Base-by-base conservation (phyloP, 2,888 invertebrate species). In the Platycheirus rosarum region DNA sequence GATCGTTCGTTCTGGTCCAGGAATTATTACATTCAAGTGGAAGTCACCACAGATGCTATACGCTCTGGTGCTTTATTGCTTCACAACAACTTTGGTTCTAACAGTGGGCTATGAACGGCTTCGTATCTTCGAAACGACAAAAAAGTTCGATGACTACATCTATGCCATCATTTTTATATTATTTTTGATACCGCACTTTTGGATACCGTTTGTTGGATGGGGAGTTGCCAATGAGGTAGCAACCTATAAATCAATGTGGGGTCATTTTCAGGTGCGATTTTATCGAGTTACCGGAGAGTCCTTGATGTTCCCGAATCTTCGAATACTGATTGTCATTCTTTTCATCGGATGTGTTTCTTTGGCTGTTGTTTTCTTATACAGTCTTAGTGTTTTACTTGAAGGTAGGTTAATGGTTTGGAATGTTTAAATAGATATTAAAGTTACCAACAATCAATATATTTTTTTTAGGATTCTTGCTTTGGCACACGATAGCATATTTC, bases 181-280 rank as follows among this genome's bases (percentile, higher is more conserved):
- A 16, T 94, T 93, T 86, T 90, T 94, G 44, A 91, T 93, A 3
- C 94, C 94, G 0, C 94, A 94, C 86, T 94, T 94, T 88, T 93
- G 93, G 93, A 93, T 94, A 48, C 86, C 94, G 0, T 94, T 93
- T 86, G 93, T 93, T 16, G 94, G 94, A 0, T 94, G 94, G 94
- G 93, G 94, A 0, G 94, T 94, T 16, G 94, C 94, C 0, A 91
- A 91, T 63, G 93, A 94, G 87, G 94, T 94, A 11, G 93, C 93
- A 76, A 92, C 92, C 82, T 94, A 94, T 87, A 94, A 94, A 89
- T 94, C 93, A 48, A 93, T 92, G 86, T 94, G 94, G 94, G 93
- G 92, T 20, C 92, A 91, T 84, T 94, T 93, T 89, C 94, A 94
- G 90, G 92, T 94, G 86, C 88, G 92, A 69, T 93, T 92, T 86